Percentiles rank a stretch among this genome's conserved stretches.
phyloP scores from a whole-genome alignment of 1,140 invertebrate species.

The Bacillus rossius region DNA sequence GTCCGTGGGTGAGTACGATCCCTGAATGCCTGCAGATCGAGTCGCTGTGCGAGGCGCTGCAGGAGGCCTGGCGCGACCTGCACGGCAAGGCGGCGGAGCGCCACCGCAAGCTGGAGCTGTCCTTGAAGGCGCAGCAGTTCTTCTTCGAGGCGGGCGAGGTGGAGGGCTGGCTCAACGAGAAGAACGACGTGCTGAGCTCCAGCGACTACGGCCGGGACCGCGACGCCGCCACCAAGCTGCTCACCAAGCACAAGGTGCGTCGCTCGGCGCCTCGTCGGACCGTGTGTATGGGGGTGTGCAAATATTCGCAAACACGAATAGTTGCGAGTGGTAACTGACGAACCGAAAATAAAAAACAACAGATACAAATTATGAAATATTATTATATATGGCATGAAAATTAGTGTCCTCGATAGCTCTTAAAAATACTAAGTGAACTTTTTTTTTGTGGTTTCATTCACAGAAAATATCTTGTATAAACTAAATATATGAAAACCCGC shows the following conservation, averaged over 20 bases:
- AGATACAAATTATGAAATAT: no score
- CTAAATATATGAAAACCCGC: no score
- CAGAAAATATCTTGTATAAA: no score
- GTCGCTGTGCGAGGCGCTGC: slow-evolving; percentile 56
- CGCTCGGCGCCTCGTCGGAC: no score
- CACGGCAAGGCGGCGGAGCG: slow-evolving; percentile 62
- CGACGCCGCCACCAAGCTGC: slow-evolving; percentile 81
- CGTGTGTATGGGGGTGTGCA: no score
- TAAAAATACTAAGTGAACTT: no score
- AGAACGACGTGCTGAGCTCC: slow-evolving; percentile 71
- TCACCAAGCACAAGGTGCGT: slow-evolving; percentile 84
- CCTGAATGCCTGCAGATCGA: slow-evolving; percentile 46
- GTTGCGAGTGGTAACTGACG: no score
- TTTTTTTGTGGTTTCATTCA: no score
- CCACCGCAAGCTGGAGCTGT: slow-evolving; percentile 73
- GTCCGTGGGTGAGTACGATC: neutral
- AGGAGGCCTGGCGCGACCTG: slow-evolving; percentile 63
- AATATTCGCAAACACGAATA: no score
- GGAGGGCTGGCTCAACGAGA: slow-evolving; percentile 88
- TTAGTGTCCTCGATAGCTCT: no score
- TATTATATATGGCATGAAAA: no score
- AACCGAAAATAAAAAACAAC: no score
- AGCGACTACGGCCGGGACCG: slow-evolving; percentile 84
- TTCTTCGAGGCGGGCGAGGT: slow-evolving; percentile 87
- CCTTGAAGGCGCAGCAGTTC: slow-evolving; percentile 84